These are phyloP conservation scores for Cyprinella venusta DNA, from an alignment of 2,797 vertebrate species.

Conservation along the genomic window DNA sequence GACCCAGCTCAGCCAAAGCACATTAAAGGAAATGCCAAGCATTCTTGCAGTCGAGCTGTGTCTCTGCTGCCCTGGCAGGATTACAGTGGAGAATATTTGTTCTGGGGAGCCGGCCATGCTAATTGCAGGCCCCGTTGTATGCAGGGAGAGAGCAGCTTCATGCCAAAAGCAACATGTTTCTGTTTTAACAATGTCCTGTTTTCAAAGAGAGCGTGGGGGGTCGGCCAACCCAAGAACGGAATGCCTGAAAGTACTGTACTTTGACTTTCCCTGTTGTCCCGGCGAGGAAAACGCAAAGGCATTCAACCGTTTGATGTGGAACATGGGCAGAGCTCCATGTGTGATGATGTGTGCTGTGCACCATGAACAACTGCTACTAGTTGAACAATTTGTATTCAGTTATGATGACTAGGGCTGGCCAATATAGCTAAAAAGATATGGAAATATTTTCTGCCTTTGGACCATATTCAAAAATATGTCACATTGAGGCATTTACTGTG, in stretches of 20 bases:
- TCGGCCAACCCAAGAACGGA: conserved; percentile 46
- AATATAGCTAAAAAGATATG: background rate
- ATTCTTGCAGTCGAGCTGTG: conserved; percentile 81
- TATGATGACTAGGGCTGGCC: conserved; percentile 11
- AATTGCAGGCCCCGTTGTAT: conserved; percentile 64
- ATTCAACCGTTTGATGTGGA: conserved; percentile 41
- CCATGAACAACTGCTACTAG: conserved; percentile 36
- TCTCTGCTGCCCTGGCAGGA: conserved; percentile 80
- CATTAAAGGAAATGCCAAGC: conserved; percentile 85
- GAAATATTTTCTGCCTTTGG: background rate
- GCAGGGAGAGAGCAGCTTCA: conserved; percentile 60
- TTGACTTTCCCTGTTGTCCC: conserved; percentile 43
- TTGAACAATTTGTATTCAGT: conserved; percentile 9
- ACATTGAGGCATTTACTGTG: no score
- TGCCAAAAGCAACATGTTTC: conserved; percentile 74
- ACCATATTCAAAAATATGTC: background rate
- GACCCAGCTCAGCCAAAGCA: conserved; percentile 68
- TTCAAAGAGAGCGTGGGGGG: conserved; percentile 54
- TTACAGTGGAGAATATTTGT: conserved; percentile 72
- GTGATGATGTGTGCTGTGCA: conserved; percentile 13
- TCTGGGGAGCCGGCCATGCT: conserved; percentile 69
- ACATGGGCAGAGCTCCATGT: conserved; percentile 22
- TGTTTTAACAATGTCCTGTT: conserved; percentile 73
- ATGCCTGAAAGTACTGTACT: conserved; percentile 57
- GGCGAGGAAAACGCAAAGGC: conserved; percentile 16